These are phyloP conservation scores for Aleiodes alternator DNA, from an alignment of 2,888 invertebrate species.

Conservation along the genomic window DNA sequence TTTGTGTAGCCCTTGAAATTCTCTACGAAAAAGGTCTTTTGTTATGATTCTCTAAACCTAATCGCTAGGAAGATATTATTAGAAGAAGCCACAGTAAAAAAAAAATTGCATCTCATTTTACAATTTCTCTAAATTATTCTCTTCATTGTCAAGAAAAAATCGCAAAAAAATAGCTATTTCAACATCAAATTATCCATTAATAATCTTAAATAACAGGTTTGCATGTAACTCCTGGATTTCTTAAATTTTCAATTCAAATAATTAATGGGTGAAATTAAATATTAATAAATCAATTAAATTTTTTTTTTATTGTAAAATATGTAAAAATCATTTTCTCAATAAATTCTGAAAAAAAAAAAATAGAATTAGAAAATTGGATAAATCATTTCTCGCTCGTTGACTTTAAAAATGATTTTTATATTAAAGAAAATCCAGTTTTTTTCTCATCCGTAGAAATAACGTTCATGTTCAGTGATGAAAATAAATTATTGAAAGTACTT, in stretches of 20 bases:
- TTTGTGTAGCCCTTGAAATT: no score
- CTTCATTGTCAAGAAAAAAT: neutral
- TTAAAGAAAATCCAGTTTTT: constrained; percentile 8
- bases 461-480: neutral
- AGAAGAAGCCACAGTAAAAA: no score
- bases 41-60: no score
- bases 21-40: no score
- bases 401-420: constrained; percentile 6
- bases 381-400: constrained; percentile 22
- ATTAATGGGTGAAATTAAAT: no score
- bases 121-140: neutral
- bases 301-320: neutral
- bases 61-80: no score
- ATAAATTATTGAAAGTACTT: constrained; percentile 7
- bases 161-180: neutral
- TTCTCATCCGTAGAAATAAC: constrained; percentile 12
- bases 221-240: neutral
- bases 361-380: constrained; percentile 3
- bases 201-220: neutral
- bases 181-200: neutral
- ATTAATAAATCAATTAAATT: neutral
- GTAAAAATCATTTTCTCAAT: no score
- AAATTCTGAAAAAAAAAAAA: neutral
- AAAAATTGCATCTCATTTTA: no score
- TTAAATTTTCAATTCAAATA: neutral